Evolutionary conservation across 2,113 vertebrate genomes (phyloP).

Genomic region (Phainopepla nitens): DNA sequence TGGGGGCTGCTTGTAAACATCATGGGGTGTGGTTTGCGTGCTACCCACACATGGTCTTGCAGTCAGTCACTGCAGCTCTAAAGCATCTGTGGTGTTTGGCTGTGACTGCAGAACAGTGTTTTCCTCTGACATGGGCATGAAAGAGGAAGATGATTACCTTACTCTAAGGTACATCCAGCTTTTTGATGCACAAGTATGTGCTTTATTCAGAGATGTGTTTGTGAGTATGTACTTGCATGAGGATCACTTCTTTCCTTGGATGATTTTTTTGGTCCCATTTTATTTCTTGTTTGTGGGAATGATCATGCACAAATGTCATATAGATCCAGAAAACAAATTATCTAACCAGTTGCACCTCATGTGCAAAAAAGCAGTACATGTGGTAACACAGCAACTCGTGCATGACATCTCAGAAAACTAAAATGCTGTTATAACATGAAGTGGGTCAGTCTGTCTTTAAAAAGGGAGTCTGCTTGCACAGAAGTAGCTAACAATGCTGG

Average conservation of each 20-base stretch:
- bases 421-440: background rate
- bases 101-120: background rate
- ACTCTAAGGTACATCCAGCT: background rate
- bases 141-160: background rate
- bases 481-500: background rate
- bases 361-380: background rate
- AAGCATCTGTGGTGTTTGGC: background rate
- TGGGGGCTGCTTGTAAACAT: background rate
- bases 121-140: background rate
- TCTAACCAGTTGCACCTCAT: background rate
- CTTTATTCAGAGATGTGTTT: background rate
- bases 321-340: background rate
- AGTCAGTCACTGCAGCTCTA: background rate
- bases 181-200: background rate
- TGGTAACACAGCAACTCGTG: background rate
- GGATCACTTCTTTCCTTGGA: background rate
- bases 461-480: background rate
- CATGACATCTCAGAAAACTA: background rate
- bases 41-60: background rate
- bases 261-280: background rate
- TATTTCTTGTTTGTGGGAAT: background rate
- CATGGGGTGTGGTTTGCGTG: background rate
- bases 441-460: background rate
- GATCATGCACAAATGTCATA: background rate
- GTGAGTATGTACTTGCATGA: background rate